Conservation (phyloP, 2,113 vertebrate species). For the Ptychochromis oligacanthus region DNA sequence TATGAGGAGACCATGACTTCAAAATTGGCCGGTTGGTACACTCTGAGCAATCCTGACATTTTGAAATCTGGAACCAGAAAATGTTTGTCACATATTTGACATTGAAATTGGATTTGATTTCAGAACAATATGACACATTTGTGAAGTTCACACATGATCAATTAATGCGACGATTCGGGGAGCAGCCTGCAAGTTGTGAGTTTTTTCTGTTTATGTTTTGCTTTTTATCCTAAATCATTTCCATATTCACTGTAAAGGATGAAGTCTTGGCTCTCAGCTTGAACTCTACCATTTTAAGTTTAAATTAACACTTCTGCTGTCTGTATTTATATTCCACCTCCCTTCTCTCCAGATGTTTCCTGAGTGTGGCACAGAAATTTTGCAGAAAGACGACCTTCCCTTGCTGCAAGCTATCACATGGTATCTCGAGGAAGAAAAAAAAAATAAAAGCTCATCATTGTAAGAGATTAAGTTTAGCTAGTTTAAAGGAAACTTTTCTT, state of each 20-base stretch:
- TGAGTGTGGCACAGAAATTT: conserved; percentile 87
- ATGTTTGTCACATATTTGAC: not conserved
- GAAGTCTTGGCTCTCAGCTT: conserved; percentile 3
- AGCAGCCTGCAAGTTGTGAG: conserved; percentile 99
- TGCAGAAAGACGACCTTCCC: conserved; percentile 84
- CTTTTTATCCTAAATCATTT: not conserved
- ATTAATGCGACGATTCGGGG: conserved; percentile 97
- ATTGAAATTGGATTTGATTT: no score
- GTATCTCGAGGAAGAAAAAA: conserved; percentile 31
- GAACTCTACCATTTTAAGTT: conserved; percentile 20
- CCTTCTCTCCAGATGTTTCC: conserved; percentile 86
- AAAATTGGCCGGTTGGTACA: conserved; percentile 92
- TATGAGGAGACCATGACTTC: conserved; percentile 98
- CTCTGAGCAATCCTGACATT: not conserved
- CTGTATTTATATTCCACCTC: conserved; percentile 49
- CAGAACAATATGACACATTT: conserved; percentile 99
- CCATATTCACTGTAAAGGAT: conserved; percentile 14
- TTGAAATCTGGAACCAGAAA: not conserved
- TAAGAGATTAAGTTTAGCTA: conserved; percentile 86
- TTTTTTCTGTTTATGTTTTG: conserved; percentile 42
- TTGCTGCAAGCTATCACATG: conserved; percentile 86
- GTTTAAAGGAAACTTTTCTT: conserved; percentile 79
- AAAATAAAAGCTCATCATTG: conserved; percentile 54
- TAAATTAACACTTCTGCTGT: conserved; percentile 42
- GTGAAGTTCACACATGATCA: conserved; percentile 99